phyloP scores from a whole-genome alignment of 2,113 vertebrate species.

The Grallaria varia region DNA sequence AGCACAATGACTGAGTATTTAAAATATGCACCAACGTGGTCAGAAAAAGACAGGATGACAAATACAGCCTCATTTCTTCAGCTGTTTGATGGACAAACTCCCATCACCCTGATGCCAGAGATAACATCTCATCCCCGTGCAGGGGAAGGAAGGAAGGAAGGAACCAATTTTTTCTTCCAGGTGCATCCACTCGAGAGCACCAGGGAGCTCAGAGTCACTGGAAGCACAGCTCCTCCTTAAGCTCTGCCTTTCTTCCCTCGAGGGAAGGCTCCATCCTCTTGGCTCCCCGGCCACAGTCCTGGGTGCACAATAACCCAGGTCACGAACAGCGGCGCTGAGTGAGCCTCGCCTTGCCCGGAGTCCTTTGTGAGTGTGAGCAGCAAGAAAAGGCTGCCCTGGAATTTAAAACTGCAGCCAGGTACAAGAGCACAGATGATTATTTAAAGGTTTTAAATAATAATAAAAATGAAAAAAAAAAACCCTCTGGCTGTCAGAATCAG shows the following conservation, averaged over 20 bases:
- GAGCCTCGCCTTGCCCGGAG: slow-evolving; percentile 12
- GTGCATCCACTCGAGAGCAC: not conserved
- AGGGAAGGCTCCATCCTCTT: not conserved
- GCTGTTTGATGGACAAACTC: not conserved
- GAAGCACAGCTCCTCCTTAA: not conserved
- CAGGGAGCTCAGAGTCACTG: not conserved
- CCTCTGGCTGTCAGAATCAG: not conserved
- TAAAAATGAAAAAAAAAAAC: not conserved
- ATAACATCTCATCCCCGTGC: not conserved
- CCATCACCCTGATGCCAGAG: not conserved
- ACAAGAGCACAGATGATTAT: slow-evolving; percentile 51
- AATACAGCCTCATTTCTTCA: not conserved
- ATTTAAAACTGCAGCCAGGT: slow-evolving; percentile 15
- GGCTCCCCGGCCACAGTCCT: not conserved
- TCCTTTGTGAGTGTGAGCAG: slow-evolving; percentile 35
- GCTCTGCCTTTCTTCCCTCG: not conserved
- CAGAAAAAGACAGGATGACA: not conserved
- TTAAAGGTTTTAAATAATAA: slow-evolving; percentile 32
- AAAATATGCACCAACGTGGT: not conserved
- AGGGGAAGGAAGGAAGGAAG: not conserved
- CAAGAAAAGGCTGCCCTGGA: slow-evolving; percentile 27
- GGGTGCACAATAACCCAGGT: not conserved
- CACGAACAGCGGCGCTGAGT: not conserved
- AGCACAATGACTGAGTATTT: not conserved
- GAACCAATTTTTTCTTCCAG: not conserved